phyloP scores from a whole-genome alignment of 2,797 vertebrate species.

The Gadopsis bispinosus region DNA sequence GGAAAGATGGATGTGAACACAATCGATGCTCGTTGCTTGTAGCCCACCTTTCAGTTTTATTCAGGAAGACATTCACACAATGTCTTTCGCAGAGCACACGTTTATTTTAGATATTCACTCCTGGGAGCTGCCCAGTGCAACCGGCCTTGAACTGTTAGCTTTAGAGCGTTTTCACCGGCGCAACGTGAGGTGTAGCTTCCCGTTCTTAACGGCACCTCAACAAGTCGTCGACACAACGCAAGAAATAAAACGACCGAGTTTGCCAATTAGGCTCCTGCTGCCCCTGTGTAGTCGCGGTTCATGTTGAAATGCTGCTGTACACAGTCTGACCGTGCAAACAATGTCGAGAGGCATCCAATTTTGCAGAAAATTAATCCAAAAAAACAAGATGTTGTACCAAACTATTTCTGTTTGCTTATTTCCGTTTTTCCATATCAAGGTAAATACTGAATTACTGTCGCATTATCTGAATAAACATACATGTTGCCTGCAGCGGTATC shows the following conservation, averaged over 20 bases:
- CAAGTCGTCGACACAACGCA: too few relatives aligned
- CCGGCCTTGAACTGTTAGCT: slow-evolving; percentile 28
- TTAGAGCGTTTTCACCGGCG: slow-evolving; percentile 11
- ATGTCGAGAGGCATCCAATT: not conserved
- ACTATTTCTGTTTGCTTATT: not conserved
- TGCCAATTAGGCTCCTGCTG: not conserved
- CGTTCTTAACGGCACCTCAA: not conserved
- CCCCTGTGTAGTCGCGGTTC: not conserved
- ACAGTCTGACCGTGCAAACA: not conserved
- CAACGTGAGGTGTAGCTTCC: slow-evolving; percentile 15
- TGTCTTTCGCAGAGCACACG: not conserved
- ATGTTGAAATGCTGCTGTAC: not conserved
- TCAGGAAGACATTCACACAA: not conserved
- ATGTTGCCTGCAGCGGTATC: slow-evolving; percentile 29
- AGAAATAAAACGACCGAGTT: too few relatives aligned
- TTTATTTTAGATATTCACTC: not conserved
- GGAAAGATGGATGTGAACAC: not conserved
- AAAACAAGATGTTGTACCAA: not conserved
- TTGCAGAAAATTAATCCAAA: not conserved
- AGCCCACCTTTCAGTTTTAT: not conserved
- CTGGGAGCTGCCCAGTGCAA: slow-evolving; percentile 9
- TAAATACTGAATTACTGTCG: not conserved
- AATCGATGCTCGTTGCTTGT: not conserved
- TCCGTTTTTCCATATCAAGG: not conserved
- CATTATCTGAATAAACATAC: slow-evolving; percentile 31